These are phyloP conservation scores for Parauchenoglanis ngamensis DNA, from an alignment of 2,797 vertebrate species.

Conservation along the genomic window DNA sequence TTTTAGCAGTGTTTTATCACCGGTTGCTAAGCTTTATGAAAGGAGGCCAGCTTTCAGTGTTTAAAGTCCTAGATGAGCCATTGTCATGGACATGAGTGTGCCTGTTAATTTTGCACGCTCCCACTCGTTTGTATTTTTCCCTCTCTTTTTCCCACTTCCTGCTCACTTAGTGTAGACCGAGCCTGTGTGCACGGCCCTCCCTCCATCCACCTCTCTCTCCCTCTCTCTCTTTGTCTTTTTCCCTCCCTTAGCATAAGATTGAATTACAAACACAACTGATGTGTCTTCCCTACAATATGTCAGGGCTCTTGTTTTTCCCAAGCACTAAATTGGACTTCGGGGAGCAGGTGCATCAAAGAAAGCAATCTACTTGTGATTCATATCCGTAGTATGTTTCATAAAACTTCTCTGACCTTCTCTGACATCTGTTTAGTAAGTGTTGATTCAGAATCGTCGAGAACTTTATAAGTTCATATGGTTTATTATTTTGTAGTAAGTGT, in stretches of 20 bases:
- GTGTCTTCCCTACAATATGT: background rate
- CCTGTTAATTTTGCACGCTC: slow-evolving; percentile 35
- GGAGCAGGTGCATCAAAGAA: slow-evolving; percentile 33
- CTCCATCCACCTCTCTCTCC: slow-evolving; percentile 36
- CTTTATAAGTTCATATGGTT: background rate
- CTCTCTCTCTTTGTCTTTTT: slow-evolving; percentile 46
- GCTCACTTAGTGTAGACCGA: slow-evolving; percentile 24
- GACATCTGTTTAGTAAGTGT: slow-evolving; percentile 34
- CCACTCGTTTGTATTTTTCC: slow-evolving; percentile 34
- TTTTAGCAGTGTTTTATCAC: slow-evolving; percentile 34
- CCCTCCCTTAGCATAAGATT: slow-evolving; percentile 48
- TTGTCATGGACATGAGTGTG: slow-evolving; percentile 25
- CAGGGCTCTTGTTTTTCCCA: background rate
- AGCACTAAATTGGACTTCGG: slow-evolving; percentile 15
- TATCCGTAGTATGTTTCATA: slow-evolving; percentile 26
- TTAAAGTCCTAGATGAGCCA: slow-evolving; percentile 38
- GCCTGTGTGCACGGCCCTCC: slow-evolving; percentile 11
- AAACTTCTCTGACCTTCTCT: slow-evolving; percentile 28
- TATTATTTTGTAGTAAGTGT: background rate
- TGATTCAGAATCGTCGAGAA: slow-evolving; percentile 37
- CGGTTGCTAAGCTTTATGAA: slow-evolving; percentile 31
- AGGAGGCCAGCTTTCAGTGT: slow-evolving; percentile 16
- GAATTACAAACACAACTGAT: slow-evolving; percentile 26
- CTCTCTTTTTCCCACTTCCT: slow-evolving; percentile 46
- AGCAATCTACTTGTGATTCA: slow-evolving; percentile 43